phyloP scores from a whole-genome alignment of 2,797 vertebrate species.

The Enteromius mattozi region DNA sequence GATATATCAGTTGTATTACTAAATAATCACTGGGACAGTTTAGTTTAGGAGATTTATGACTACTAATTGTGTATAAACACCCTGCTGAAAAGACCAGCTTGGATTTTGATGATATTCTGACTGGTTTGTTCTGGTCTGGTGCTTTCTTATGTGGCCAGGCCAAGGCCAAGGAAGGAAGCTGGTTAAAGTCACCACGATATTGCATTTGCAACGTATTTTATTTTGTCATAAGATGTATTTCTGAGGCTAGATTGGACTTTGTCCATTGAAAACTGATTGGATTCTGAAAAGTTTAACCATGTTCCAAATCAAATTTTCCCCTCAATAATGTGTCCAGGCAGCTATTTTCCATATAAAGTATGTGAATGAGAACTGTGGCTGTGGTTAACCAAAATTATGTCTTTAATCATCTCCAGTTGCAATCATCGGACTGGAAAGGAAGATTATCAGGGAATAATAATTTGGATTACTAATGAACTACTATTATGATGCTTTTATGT shows the following conservation, averaged over 20 bases:
- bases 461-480: not conserved
- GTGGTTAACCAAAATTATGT: not conserved
- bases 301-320: not conserved
- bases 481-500: not conserved
- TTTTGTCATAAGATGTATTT: not conserved
- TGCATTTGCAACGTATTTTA: not conserved
- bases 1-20: not conserved
- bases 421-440: not conserved
- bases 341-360: not conserved
- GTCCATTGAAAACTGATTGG: not conserved
- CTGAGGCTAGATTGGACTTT: not conserved
- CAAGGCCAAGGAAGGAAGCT: not conserved
- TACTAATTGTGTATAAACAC: not conserved
- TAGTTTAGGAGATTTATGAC: constrained; percentile 6
- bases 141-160: not conserved
- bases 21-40: constrained; percentile 1
- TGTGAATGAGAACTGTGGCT: not conserved
- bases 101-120: not conserved
- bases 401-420: not conserved
- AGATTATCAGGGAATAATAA: not conserved
- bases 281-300: not conserved
- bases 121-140: constrained; percentile 3
- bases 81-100: constrained; percentile 25
- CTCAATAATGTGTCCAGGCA: not conserved
- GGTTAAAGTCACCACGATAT: not conserved